phyloP scores from a whole-genome alignment of 2,888 invertebrate species.

The Aleiodes testaceus region DNA sequence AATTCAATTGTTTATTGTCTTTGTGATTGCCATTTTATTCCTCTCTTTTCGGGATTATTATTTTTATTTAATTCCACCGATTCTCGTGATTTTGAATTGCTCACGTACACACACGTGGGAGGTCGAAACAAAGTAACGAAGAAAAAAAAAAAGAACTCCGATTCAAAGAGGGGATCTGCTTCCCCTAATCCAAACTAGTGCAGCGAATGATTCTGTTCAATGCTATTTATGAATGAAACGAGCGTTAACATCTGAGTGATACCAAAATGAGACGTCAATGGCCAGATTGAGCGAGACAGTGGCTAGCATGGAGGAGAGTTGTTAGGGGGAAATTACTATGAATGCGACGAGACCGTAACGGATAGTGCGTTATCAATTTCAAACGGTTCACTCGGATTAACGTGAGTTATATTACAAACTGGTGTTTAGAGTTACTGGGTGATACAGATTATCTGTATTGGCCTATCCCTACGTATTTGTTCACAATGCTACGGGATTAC shows the following conservation, averaged over 20 bases:
- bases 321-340: not conserved
- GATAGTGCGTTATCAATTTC: constrained; percentile 43
- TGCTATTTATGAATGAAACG: constrained; percentile 16
- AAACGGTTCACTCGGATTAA: constrained; percentile 41
- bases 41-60: not conserved
- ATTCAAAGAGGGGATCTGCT: too few species aligned
- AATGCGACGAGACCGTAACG: constrained; percentile 22
- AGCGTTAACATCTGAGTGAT: constrained; percentile 17
- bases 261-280: constrained; percentile 33
- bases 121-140: constrained; percentile 1
- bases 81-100: not conserved
- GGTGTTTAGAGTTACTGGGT: constrained; percentile 27
- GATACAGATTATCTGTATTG: constrained; percentile 15
- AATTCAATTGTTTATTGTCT: constrained; percentile 20
- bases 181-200: too few species aligned
- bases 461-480: constrained; percentile 10
- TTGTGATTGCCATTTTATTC: constrained; percentile 13
- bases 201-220: too few species aligned
- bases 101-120: constrained; percentile 26
- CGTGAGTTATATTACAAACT: constrained; percentile 36
- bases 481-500: not conserved
- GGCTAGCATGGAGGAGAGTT: not conserved
- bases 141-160: constrained; percentile 4
- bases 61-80: not conserved
- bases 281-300: constrained; percentile 1